These are phyloP conservation scores for Lasaia peninsularis DNA, from an alignment of 1,140 invertebrate species.

Conservation along the genomic window DNA sequence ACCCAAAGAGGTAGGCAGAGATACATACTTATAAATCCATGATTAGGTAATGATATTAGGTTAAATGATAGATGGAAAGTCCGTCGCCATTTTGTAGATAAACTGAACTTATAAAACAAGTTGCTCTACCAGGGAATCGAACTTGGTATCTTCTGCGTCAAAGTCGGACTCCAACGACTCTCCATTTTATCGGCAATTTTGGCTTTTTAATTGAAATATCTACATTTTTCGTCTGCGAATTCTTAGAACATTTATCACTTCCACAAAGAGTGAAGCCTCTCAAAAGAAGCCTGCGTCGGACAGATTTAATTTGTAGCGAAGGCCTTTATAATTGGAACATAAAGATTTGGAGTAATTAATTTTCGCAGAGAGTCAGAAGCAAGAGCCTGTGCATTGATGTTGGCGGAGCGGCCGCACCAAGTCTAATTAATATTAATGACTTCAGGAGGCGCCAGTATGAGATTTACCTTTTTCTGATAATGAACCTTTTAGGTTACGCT, in stretches of 20 bases:
- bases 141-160: too few relatives aligned
- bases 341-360: constrained; percentile 78
- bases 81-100: too few relatives aligned
- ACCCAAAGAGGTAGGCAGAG: too few relatives aligned
- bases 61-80: too few relatives aligned
- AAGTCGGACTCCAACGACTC: too few relatives aligned
- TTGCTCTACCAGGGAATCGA: too few relatives aligned
- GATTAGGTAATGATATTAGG: too few relatives aligned
- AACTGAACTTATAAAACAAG: too few relatives aligned
- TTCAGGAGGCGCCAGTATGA: constrained; percentile 49
- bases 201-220: constrained; percentile 70
- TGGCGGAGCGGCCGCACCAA: constrained; percentile 49
- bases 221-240: constrained; percentile 65
- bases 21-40: too few relatives aligned
- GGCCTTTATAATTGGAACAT: constrained; percentile 77
- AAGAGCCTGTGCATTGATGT: constrained; percentile 61
- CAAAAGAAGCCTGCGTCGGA: constrained; percentile 71
- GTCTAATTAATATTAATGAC: constrained; percentile 77
- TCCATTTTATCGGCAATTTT: too few relatives aligned
- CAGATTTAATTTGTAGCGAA: constrained; percentile 78
- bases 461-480: constrained; percentile 39
- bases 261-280: constrained; percentile 75
- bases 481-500: constrained; percentile 43
- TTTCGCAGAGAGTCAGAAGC: constrained; percentile 74
- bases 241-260: constrained; percentile 74